Percentiles rank a stretch among this genome's conserved stretches.
phyloP scores from a whole-genome alignment of 2,888 invertebrate species.

The Spisula solida region DNA sequence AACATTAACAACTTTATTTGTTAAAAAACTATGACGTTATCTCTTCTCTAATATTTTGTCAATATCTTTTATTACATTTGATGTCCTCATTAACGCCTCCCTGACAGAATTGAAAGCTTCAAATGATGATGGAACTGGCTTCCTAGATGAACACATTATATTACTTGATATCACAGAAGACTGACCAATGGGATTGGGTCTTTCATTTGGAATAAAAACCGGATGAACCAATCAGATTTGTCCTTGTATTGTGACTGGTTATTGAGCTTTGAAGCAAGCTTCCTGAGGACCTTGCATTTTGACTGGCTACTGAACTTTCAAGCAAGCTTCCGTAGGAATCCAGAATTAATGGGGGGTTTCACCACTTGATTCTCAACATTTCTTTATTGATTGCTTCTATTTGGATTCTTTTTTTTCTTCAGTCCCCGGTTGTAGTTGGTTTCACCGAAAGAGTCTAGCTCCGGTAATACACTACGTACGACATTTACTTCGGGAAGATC shows the following conservation, averaged over 20 bases:
- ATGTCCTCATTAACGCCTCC: conserved; percentile 79
- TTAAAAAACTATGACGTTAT: conserved; percentile 17
- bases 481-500: no score
- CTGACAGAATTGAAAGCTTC: conserved; percentile 80
- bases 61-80: conserved; percentile 81
- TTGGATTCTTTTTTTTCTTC: no score
- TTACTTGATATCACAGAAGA: conserved; percentile 2
- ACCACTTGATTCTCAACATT: conserved; percentile 60
- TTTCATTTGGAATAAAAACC: background rate
- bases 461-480: no score
- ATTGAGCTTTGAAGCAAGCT: background rate
- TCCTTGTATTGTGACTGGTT: background rate
- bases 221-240: conserved; percentile 26
- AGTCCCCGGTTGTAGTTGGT: no score
- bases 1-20: conserved; percentile 10
- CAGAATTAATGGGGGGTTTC: conserved; percentile 6
- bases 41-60: conserved; percentile 78
- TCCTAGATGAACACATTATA: conserved; percentile 14
- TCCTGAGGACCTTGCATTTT: background rate
- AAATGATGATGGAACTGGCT: conserved; percentile 53
- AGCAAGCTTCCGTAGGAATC: background rate
- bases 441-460: no score
- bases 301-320: background rate
- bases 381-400: conserved; percentile 7
- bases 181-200: conserved; percentile 60